These are phyloP conservation scores for Montipora foliosa DNA, from an alignment of 64 coral and sea anemone species.

Conservation along the genomic window DNA sequence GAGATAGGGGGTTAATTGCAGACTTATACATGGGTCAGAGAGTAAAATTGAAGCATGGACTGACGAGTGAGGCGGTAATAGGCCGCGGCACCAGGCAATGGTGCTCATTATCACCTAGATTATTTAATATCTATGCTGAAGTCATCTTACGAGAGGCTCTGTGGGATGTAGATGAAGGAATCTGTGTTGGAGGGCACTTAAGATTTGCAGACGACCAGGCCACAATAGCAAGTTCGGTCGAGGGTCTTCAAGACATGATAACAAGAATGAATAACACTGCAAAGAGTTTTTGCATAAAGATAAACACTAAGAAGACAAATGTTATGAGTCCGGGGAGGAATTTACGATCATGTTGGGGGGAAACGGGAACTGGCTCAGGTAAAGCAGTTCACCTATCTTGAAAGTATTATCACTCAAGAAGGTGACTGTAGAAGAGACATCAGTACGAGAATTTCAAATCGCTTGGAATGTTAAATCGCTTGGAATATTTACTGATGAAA, in stretches of 20 bases:
- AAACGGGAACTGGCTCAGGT: background rate
- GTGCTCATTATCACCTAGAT: no score
- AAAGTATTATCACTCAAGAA: background rate
- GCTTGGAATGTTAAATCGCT: background rate
- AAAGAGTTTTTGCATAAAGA: background rate
- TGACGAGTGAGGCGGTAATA: no score
- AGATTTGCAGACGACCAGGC: no score
- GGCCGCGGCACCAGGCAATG: no score
- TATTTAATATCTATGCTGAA: no score
- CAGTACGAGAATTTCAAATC: background rate
- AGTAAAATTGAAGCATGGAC: no score
- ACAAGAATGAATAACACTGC: background rate
- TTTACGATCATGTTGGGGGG: no score
- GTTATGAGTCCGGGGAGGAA: background rate
- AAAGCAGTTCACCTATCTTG: background rate
- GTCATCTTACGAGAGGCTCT: no score
- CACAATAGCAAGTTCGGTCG: no score
- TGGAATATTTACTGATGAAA: constrained; percentile 10
- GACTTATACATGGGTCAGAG: background rate
- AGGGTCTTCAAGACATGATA: background rate
- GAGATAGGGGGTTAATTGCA: constrained; percentile 24
- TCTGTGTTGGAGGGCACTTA: no score
- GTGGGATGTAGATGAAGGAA: no score
- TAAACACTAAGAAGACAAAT: background rate
- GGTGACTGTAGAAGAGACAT: background rate